Evolutionary conservation across 2,797 vertebrate species (phyloP).

Genomic region (Tapirus indicus): DNA sequence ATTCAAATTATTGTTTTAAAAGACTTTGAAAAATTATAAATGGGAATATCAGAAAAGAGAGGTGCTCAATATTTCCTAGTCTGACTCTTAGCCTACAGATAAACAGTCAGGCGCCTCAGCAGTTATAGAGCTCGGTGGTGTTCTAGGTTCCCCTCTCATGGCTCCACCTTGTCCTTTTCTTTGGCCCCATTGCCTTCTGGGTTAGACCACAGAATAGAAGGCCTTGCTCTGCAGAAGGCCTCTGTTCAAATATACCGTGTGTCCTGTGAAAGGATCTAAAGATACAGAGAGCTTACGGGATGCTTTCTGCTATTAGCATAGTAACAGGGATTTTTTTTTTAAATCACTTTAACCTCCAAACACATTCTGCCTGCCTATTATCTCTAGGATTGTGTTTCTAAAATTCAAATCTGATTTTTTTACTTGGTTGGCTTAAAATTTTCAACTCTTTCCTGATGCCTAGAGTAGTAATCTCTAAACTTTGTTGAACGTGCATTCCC

Average conservation of each 20-base stretch:
- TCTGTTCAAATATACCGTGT: background rate
- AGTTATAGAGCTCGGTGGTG: background rate
- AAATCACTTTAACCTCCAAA: background rate
- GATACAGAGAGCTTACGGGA: background rate
- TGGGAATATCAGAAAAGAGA: conserved; percentile 30
- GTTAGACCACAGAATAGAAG: background rate
- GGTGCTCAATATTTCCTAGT: background rate
- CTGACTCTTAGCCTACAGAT: background rate
- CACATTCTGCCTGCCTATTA: background rate
- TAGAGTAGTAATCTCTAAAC: conserved; percentile 3
- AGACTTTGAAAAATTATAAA: conserved; percentile 41
- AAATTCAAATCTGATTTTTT: conserved; percentile 42
- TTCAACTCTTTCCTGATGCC: conserved; percentile 25
- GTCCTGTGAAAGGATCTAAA: background rate
- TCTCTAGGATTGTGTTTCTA: conserved; percentile 36
- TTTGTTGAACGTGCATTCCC: background rate
- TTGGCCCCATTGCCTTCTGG: background rate
- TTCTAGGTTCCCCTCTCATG: background rate
- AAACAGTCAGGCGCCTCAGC: background rate
- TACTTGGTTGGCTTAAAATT: conserved; percentile 41
- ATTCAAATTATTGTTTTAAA: conserved; percentile 33
- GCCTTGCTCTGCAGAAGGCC: background rate
- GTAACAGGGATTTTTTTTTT: background rate
- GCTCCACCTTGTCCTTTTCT: background rate
- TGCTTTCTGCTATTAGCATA: background rate